Evolutionary conservation across 2,797 vertebrate genomes (phyloP).

Genomic region (Florisuga fusca): DNA sequence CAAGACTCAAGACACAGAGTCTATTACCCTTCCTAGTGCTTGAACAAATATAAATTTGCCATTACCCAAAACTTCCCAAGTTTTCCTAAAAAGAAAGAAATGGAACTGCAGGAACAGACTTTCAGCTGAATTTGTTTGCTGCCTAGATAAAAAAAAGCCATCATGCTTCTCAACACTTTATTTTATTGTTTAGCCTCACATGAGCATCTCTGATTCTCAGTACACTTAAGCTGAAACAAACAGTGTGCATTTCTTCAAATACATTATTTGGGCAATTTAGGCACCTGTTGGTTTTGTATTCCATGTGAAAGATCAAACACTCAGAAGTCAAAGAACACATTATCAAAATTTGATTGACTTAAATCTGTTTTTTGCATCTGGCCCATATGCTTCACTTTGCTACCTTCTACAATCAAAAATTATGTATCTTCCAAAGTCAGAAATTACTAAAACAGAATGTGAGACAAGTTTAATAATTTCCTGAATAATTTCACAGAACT

Average conservation of each 20-base stretch:
- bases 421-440: accelerated
- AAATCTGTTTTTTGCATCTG: not conserved
- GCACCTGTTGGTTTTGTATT: not conserved
- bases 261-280: not conserved
- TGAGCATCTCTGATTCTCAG: not conserved
- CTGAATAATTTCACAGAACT: not conserved
- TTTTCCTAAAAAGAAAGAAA: not conserved
- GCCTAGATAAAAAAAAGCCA: not conserved
- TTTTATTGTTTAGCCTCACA: not conserved
- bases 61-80: not conserved
- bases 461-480: not conserved
- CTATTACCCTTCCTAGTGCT: not conserved
- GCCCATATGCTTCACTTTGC: not conserved
- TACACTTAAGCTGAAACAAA: not conserved
- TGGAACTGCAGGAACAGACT: not conserved
- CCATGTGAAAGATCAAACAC: not conserved
- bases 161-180: not conserved
- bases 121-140: not conserved
- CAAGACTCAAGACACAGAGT: not conserved
- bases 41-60: not conserved
- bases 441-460: not conserved
- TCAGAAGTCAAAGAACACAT: not conserved
- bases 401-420: not conserved
- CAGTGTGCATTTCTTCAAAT: not conserved
- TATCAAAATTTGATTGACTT: not conserved